Percentiles rank a stretch among this genome's conserved stretches.
Evolutionary conservation across 2,113 vertebrate genomes (phyloP).

Genomic region (Prochilodus magdalenae): DNA sequence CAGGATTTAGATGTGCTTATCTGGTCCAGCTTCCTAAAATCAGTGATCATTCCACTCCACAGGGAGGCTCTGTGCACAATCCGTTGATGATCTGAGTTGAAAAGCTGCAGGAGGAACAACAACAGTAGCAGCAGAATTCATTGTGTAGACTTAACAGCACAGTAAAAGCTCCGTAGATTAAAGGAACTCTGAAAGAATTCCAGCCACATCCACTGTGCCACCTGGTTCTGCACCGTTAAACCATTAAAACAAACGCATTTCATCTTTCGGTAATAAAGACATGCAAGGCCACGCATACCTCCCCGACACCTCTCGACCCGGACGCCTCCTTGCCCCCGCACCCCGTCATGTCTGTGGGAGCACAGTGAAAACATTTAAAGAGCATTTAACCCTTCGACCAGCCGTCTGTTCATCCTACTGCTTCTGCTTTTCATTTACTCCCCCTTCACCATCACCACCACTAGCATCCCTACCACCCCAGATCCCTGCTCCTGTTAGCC

Average conservation of each 20-base stretch:
- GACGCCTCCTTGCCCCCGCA: slow-evolving; percentile 28
- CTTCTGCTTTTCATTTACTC: slow-evolving; percentile 62
- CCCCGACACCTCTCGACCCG: slow-evolving; percentile 36
- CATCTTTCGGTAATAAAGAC: slow-evolving; percentile 42
- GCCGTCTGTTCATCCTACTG: slow-evolving; percentile 38
- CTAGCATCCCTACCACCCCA: slow-evolving; percentile 20
- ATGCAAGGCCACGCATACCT: slow-evolving; percentile 44
- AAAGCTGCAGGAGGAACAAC: background rate
- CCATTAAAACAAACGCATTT: slow-evolving; percentile 10
- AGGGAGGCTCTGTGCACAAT: background rate
- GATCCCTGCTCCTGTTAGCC: slow-evolving; percentile 62
- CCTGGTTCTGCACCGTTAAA: slow-evolving; percentile 13
- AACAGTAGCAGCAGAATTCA: slow-evolving; percentile 38
- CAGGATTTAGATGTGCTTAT: background rate
- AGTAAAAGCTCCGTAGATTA: slow-evolving; percentile 25
- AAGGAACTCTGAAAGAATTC: slow-evolving; percentile 27
- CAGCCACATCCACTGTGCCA: background rate
- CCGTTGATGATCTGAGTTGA: background rate
- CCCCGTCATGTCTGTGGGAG: slow-evolving; percentile 25
- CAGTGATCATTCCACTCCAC: background rate
- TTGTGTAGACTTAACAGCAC: slow-evolving; percentile 14
- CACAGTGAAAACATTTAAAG: slow-evolving; percentile 39
- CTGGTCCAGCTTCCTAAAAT: background rate
- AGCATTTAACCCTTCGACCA: slow-evolving; percentile 47
- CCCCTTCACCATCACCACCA: slow-evolving; percentile 22